Percentiles rank a stretch among this genome's conserved stretches.
phyloP scores from a whole-genome alignment of 1,140 invertebrate species.

The Pemphigus obesinymphae region DNA sequence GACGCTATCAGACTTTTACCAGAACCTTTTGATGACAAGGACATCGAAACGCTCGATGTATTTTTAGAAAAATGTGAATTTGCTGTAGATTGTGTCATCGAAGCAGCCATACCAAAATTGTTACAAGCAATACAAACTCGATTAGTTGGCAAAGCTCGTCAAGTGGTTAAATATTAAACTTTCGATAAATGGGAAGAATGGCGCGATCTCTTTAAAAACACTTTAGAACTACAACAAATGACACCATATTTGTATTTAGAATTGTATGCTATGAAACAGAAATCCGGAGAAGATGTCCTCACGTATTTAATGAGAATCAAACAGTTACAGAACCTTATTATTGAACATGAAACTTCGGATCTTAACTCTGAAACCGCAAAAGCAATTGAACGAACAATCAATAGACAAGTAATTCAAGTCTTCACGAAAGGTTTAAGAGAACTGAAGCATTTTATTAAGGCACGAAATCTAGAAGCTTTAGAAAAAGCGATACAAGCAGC shows the following conservation, averaged over 20 bases:
- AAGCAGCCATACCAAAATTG: not conserved
- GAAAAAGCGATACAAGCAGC: not conserved
- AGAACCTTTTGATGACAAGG: not conserved
- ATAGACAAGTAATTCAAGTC: not conserved
- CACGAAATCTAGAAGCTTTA: not conserved
- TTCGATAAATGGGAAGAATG: not conserved
- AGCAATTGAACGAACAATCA: not conserved
- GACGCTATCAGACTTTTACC: not conserved
- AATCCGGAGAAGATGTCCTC: not conserved
- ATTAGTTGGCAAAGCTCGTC: not conserved
- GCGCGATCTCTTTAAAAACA: not conserved
- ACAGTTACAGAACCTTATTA: too few species aligned
- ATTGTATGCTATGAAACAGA: not conserved
- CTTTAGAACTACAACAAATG: too few species aligned
- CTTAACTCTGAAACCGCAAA: not conserved
- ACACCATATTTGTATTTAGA: not conserved
- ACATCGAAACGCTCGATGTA: not conserved
- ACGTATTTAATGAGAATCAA: not conserved
- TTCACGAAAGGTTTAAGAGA: not conserved
- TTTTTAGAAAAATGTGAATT: constrained; percentile 1
- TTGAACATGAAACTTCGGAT: too few species aligned
- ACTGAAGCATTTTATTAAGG: not conserved
- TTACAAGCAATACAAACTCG: not conserved
- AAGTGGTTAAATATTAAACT: not conserved
- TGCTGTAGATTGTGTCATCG: not conserved